Percentiles rank a stretch among this genome's conserved stretches.
phyloP scores from a whole-genome alignment of 2,797 vertebrate species.

The Falco rusticolus region DNA sequence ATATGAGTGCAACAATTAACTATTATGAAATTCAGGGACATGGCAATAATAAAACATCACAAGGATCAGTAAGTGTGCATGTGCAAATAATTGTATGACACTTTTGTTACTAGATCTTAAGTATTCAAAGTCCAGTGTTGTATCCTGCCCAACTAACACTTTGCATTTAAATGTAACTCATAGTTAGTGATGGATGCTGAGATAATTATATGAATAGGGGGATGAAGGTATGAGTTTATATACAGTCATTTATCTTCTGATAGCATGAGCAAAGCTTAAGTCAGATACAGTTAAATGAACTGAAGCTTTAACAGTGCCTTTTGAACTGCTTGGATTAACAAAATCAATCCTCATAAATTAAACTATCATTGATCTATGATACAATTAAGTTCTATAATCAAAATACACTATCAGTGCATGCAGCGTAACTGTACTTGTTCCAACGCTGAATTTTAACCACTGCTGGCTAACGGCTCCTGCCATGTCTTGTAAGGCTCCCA shows the following conservation, averaged over 20 bases:
- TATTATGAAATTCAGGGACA: not conserved
- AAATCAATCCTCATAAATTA: conserved; percentile 80
- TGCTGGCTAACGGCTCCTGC: conserved; percentile 53
- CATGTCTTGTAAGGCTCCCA: conserved; percentile 56
- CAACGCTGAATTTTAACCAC: conserved; percentile 67
- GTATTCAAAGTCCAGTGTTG: not conserved
- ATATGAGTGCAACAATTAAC: not conserved
- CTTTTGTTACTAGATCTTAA: not conserved
- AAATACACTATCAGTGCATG: conserved; percentile 24
- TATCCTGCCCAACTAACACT: not conserved
- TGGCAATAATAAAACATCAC: not conserved
- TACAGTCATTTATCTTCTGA: conserved; percentile 66
- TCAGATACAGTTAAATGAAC: conserved; percentile 69
- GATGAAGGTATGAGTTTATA: conserved; percentile 17
- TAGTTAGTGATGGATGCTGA: conserved; percentile 44
- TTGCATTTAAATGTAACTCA: conserved; percentile 42
- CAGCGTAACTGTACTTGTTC: conserved; percentile 1
- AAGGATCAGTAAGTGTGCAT: not conserved
- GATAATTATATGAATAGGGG: conserved; percentile 34
- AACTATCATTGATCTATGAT: conserved; percentile 74
- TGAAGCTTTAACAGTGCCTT: conserved; percentile 69
- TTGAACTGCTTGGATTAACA: conserved; percentile 78
- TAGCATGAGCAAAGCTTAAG: conserved; percentile 58
- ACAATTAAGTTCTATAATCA: conserved; percentile 71
- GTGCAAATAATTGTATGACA: not conserved